phyloP scores from a whole-genome alignment of 2,888 invertebrate species.

The Drosophila merina region DNA sequence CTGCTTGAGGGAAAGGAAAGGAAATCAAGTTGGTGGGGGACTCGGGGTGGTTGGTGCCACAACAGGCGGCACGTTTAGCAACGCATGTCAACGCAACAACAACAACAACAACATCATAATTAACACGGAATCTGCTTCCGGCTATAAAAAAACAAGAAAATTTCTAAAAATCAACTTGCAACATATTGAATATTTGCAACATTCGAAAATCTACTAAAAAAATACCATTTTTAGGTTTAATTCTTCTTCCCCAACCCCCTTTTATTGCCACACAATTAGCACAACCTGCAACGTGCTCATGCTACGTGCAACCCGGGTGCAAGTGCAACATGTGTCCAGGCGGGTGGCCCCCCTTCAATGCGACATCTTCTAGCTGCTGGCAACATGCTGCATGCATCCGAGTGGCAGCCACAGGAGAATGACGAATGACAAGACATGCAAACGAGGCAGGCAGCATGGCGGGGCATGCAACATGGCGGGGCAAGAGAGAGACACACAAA shows the following conservation, averaged over 20 bases:
- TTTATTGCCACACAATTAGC: too few species aligned
- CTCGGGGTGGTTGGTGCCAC: conserved; percentile 13
- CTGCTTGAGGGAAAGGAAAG: conserved; percentile 44
- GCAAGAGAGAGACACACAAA: conserved; percentile 25
- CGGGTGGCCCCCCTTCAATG: conserved; percentile 64
- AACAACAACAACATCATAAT: conserved; percentile 66
- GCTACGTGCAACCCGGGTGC: conserved; percentile 57
- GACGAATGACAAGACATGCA: conserved; percentile 72
- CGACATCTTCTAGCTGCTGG: conserved; percentile 81
- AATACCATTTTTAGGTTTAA: too few species aligned
- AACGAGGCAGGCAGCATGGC: conserved; percentile 40
- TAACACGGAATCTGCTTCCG: conserved; percentile 76
- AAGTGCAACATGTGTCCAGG: conserved; percentile 73
- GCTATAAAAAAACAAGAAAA: conserved; percentile 37
- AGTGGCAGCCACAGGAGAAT: conserved; percentile 51
- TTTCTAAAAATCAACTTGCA: too few species aligned
- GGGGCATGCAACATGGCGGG: background rate
- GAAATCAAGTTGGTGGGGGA: conserved; percentile 72
- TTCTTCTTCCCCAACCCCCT: too few species aligned
- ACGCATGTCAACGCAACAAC: conserved; percentile 80
- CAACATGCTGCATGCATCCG: conserved; percentile 75
- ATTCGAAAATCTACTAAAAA: too few species aligned
- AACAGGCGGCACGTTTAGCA: conserved; percentile 79
- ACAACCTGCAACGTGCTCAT: conserved; percentile 20
- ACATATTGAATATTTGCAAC: too few species aligned